phyloP scores from a whole-genome alignment of 2,797 vertebrate genomes.

The Furcifer pardalis region DNA sequence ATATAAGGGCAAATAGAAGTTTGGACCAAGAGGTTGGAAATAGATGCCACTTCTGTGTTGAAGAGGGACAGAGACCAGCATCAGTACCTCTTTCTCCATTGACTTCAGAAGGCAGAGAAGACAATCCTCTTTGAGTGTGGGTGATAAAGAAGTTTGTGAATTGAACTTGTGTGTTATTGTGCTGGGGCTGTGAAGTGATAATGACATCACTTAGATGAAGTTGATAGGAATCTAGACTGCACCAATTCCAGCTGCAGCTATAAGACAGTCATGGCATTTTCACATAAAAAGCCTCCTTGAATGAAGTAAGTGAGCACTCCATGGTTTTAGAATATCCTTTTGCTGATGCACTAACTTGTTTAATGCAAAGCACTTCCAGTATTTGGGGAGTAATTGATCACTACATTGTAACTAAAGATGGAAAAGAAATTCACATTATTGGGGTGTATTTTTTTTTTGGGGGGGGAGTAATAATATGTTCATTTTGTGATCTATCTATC shows the following conservation, averaged over 20 bases:
- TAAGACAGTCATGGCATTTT: background rate
- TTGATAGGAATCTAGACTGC: no score
- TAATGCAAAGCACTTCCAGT: background rate
- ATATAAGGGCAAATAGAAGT: conserved; percentile 39
- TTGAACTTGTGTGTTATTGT: background rate
- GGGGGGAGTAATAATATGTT: no score
- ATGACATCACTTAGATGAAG: background rate
- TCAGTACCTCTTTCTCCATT: background rate
- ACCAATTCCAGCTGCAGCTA: no score
- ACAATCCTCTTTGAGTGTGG: background rate
- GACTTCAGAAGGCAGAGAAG: conserved; percentile 18
- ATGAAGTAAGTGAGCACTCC: background rate
- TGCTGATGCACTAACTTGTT: background rate
- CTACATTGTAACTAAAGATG: background rate
- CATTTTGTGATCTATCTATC: no score
- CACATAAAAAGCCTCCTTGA: background rate
- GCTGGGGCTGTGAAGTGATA: background rate
- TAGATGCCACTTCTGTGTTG: conserved; percentile 65
- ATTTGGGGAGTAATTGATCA: no score
- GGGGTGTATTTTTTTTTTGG: no score
- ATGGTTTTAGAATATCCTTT: no score
- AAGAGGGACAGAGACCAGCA: conserved; percentile 1
- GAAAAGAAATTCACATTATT: no score
- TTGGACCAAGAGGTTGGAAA: conserved; percentile 18
- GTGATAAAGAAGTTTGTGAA: background rate